Evolutionary conservation across 1,140 invertebrate species (phyloP).

Genomic region (Polypedilum vanderplanki): DNA sequence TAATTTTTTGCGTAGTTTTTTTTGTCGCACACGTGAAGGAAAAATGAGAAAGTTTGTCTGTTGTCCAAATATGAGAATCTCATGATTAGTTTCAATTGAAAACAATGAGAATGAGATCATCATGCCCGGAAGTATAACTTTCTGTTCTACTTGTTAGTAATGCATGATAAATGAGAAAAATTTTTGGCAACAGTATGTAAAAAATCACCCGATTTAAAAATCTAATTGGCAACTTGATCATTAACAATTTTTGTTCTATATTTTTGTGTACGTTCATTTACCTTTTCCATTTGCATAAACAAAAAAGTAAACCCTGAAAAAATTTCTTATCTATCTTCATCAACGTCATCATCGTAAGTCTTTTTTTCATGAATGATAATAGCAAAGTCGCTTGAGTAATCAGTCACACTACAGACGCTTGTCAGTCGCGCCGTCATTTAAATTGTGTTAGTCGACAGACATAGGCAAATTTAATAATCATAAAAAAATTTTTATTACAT

Average conservation of each 20-base stretch:
- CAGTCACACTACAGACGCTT: conserved; percentile 1
- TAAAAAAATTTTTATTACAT: background rate
- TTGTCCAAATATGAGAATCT: background rate
- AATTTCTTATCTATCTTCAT: too few species aligned
- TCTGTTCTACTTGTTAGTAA: background rate
- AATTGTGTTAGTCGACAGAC: background rate
- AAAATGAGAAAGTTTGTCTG: too few species aligned
- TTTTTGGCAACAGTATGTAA: background rate
- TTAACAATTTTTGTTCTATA: background rate
- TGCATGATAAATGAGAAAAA: background rate
- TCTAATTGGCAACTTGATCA: conserved; percentile 3
- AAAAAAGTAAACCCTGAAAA: too few species aligned
- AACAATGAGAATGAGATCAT: background rate
- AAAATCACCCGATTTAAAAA: background rate
- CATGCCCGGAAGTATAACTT: background rate
- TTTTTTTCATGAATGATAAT: too few species aligned
- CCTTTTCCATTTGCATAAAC: background rate
- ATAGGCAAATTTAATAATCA: background rate
- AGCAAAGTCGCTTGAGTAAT: background rate
- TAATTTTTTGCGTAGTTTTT: too few species aligned
- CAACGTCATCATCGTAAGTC: too few species aligned
- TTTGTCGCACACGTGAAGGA: too few species aligned
- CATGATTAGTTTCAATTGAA: conserved; percentile 2
- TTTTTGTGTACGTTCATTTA: background rate
- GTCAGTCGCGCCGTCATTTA: background rate